Base-by-base conservation (phyloP, 1,140 invertebrate genomes). In the Protaetia brevitarsis region DNA sequence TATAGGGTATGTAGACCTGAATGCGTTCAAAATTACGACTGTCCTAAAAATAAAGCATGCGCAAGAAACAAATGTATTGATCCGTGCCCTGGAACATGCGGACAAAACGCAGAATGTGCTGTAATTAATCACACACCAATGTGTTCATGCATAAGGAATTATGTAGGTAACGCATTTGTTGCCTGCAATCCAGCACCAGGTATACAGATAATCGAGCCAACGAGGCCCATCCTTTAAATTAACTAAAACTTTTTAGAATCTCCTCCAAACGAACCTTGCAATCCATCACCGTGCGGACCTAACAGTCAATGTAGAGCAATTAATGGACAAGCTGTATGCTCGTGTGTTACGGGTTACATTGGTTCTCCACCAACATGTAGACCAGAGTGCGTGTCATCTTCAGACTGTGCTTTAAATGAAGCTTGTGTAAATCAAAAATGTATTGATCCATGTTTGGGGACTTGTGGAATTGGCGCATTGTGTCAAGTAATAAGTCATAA, bases 401-500 rank as follows among this genome's bases (percentile, higher is more conserved):
- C 83, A 23, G 89, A 91, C 76, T 91, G 89, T 76, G 45, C 84
- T 1, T 82, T 82, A 65, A 82, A 86, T 66, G 77, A 83, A 70
- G 87, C 88, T 21, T 90, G 89, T 75, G 82, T 87, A 16, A 89
- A 88, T 74, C 82, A 85, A 69, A 88, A 86, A 73, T 92, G 90
- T 75, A 80, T 80, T 64, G 83, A 89, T 73, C 87, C 87, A 30
- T 89, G 88, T 74, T 80, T 82, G 8, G 87, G 86, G 45, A 85
- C 87, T 27, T 92, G 90, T 76, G 89, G 75, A 30, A 30, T 78
- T 30, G 60, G 59, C 34, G 85, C 90, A 2, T 78, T 83, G 64
- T 92, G 89, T 76, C 82, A 86, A 78, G 86, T 91, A 30, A 83
- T 89, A 10, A 89, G 88, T 76, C 90, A 93, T 71, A 90, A 87